phyloP scores from a whole-genome alignment of 1,140 invertebrate genomes.

The Lineus longissimus region DNA sequence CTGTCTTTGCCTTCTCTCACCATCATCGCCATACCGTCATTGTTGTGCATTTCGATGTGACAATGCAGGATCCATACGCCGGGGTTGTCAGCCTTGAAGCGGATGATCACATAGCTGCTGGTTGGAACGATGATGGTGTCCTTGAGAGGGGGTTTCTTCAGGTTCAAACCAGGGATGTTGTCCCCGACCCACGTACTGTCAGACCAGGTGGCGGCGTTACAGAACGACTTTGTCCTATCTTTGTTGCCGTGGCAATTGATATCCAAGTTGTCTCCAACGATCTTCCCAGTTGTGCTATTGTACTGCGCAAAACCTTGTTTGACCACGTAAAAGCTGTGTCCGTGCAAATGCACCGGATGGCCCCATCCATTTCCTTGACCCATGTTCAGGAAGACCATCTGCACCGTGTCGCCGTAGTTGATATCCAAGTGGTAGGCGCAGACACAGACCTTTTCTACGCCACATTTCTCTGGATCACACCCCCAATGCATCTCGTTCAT shows the following conservation, averaged over 20 bases:
- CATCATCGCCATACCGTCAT: too few relatives aligned
- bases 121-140: slow-evolving; percentile 70
- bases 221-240: too few relatives aligned
- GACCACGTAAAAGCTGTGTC: slow-evolving; percentile 68
- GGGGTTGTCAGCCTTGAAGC: too few relatives aligned
- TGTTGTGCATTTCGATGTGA: too few relatives aligned
- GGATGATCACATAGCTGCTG: slow-evolving; percentile 64
- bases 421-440: slow-evolving; percentile 75
- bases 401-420: slow-evolving; percentile 55
- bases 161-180: slow-evolving; percentile 89
- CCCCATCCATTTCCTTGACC: slow-evolving; percentile 58
- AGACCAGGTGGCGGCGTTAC: slow-evolving; percentile 18
- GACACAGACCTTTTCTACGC: slow-evolving; percentile 63
- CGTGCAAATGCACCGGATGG: slow-evolving; percentile 71
- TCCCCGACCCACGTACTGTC: slow-evolving; percentile 86
- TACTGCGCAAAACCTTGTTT: slow-evolving; percentile 54
- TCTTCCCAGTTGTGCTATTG: not conserved
- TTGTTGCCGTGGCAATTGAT: not conserved
- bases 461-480: not conserved
- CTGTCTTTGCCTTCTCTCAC: slow-evolving; percentile 48
- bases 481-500: not conserved
- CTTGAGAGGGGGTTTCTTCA: slow-evolving; percentile 79
- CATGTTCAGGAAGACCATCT: slow-evolving; percentile 37
- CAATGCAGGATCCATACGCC: too few relatives aligned
- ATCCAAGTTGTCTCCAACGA: not conserved